A percentile compares a stretch with the other conserved stretches of the same genome.
Conservation (phyloP, 2,888 invertebrate species). For the Mylabris sibirica region DNA sequence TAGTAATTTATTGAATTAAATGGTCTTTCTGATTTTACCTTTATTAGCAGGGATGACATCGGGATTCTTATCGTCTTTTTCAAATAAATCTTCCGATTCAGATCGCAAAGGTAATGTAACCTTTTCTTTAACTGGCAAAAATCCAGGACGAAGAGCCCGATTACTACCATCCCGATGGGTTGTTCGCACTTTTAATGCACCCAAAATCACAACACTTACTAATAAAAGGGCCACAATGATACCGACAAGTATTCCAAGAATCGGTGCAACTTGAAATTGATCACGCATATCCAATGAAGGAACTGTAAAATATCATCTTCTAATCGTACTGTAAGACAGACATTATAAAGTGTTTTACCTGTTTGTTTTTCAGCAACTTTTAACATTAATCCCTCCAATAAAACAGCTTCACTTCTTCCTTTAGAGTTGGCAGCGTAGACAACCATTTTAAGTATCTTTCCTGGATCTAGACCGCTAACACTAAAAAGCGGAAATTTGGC, state of each 20-base stretch:
- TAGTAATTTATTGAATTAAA: neutral
- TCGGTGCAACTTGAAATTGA: slow-evolving; percentile 66
- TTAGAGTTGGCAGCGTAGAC: slow-evolving; percentile 85
- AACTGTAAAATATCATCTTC: slow-evolving; percentile 48
- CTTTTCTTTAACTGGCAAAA: slow-evolving; percentile 72
- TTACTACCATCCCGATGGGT: slow-evolving; percentile 63
- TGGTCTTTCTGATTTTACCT: slow-evolving; percentile 65
- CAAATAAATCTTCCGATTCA: slow-evolving; percentile 75
- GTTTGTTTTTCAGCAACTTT: slow-evolving; percentile 81
- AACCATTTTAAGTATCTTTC: slow-evolving; percentile 77
- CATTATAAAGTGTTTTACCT: slow-evolving; percentile 62
- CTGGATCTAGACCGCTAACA: slow-evolving; percentile 79
- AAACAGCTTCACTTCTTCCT: slow-evolving; percentile 78
- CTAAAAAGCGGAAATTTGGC: slow-evolving; percentile 78
- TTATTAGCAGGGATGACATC: slow-evolving; percentile 88
- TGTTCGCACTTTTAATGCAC: slow-evolving; percentile 68
- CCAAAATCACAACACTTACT: slow-evolving; percentile 70
- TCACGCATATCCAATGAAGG: slow-evolving; percentile 62
- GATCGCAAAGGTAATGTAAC: slow-evolving; percentile 70
- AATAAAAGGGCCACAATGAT: slow-evolving; percentile 73
- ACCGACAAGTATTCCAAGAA: slow-evolving; percentile 73
- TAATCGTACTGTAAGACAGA: slow-evolving; percentile 45
- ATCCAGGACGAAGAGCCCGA: slow-evolving; percentile 67
- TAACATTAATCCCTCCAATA: slow-evolving; percentile 75
- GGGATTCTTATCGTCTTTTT: slow-evolving; percentile 85